A percentile compares a stretch with the other conserved stretches of the same genome.
Conservation (phyloP, 2,113 vertebrate genomes). For the Ivindomyrus marchei region DNA sequence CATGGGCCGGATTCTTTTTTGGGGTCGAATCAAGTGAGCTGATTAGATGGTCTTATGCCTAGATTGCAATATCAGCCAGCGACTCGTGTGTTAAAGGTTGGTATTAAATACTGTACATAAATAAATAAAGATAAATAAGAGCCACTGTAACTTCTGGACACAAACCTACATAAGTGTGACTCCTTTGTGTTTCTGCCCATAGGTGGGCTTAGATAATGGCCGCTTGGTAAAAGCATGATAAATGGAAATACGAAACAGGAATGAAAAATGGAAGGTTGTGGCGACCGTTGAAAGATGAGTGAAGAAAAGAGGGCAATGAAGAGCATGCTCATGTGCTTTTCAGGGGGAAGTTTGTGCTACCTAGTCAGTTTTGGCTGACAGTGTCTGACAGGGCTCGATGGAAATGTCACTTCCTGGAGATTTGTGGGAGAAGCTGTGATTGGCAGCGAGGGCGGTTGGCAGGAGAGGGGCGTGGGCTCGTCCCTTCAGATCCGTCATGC, state of each 20-base stretch:
- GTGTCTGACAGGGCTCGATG: constrained; percentile 27
- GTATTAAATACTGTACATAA: neutral
- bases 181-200: neutral
- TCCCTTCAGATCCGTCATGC: constrained; percentile 69
- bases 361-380: constrained; percentile 19
- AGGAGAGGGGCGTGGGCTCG: constrained; percentile 57
- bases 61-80: neutral
- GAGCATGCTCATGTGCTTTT: neutral
- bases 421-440: constrained; percentile 41
- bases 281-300: neutral
- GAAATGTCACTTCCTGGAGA: constrained; percentile 40
- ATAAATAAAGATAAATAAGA: neutral
- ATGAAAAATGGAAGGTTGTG: neutral
- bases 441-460: constrained; percentile 69
- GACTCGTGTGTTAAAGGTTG: neutral
- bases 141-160: neutral
- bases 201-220: neutral
- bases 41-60: neutral
- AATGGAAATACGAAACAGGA: neutral
- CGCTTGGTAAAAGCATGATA: neutral
- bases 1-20: neutral
- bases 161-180: neutral
- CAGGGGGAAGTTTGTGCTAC: constrained; percentile 6
- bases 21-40: neutral
- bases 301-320: neutral